Evolutionary conservation across 2,888 invertebrate species (phyloP), one percentile per base, ranked within the genome.

Genomic region (Andricus quercusramuli): DNA sequence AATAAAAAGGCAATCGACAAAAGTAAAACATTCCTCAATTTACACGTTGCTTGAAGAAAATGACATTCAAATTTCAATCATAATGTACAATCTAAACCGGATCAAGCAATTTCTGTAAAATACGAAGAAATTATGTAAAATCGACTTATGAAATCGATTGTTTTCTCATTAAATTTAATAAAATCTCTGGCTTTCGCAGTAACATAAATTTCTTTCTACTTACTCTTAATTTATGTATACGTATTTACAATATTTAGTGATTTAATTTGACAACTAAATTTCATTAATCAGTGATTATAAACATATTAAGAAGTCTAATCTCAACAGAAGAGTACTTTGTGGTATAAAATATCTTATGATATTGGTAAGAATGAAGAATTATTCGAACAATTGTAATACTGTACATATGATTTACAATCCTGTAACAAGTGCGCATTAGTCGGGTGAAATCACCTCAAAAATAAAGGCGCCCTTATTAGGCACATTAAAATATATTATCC

Each of bases 301-400:
- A 70, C n/a, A 74, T 74, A 56, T 56, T 9, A 56, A n/a, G 32
- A 56, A 32, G 32, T 78, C 67, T 74, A 83, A 83, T 81, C 78
- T 81, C 79, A 79, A 79, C 74, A 82, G 59, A 74, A 80, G 74
- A 79, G 80, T 79, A 80, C 59, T 59, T 65, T 76, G 44, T 78
- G 41, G 70, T 70, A 78, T 56, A 77, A 76, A 56, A 79, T 44
- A 81, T 79, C 41, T 79, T 74, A 81, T 79, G 66, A 79, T 51
- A 77, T 80, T 80, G 68, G 64, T 79, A 78, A 81, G 78, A 65
- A 80, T 78, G 78, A 81, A 78, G 68, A 81, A 81, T 80, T 68
- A 20, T 78, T 81, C 37, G 64, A 81, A 83, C 76, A 83, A 79
- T 70, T 51, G 32, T 79, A 83, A 82, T 83, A 83, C 83, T 82